Conservation (phyloP, 92 coral and sea anemone species). For the Metridium senile region DNA sequence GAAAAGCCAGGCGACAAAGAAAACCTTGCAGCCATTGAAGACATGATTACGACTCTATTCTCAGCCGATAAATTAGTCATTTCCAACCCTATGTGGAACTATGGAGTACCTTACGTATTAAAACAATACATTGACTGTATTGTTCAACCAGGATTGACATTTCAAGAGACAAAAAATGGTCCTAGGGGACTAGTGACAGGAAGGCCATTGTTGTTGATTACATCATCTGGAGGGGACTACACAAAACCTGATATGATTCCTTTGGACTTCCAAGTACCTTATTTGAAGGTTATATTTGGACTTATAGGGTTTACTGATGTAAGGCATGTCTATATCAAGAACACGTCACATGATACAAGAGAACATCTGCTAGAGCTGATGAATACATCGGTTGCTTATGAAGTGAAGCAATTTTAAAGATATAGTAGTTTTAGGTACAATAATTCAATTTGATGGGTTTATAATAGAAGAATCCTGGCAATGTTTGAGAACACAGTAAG, state of each 20-base stretch:
- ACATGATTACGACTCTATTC: slow-evolving; percentile 80
- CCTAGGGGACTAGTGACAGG: slow-evolving; percentile 88
- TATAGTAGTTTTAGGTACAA: not conserved
- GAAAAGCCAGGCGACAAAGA: slow-evolving; percentile 63
- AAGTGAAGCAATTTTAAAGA: slow-evolving; percentile 57
- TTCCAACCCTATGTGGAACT: slow-evolving; percentile 99
- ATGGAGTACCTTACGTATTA: slow-evolving; percentile 91
- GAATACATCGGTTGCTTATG: slow-evolving; percentile 48
- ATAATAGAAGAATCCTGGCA: no score
- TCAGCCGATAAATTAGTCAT: slow-evolving; percentile 90
- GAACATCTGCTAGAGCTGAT: slow-evolving; percentile 54
- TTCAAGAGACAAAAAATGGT: slow-evolving; percentile 76
- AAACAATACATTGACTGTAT: slow-evolving; percentile 98
- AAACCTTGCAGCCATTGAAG: slow-evolving; percentile 75
- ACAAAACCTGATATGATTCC: slow-evolving; percentile 66
- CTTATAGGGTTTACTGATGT: slow-evolving; percentile 93
- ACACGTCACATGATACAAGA: slow-evolving; percentile 70
- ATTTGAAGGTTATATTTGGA: slow-evolving; percentile 88
- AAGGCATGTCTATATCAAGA: slow-evolving; percentile 89
- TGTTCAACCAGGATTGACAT: slow-evolving; percentile 96
- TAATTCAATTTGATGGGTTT: no score
- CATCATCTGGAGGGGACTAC: slow-evolving; percentile 95
- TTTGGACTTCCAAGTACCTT: slow-evolving; percentile 97
- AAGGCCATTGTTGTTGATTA: slow-evolving; percentile 74
- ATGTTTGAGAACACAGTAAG: no score